Evolutionary conservation across 1,140 invertebrate species (phyloP), one percentile per base, ranked within the genome.

Genomic region (Aphis gossypii): DNA sequence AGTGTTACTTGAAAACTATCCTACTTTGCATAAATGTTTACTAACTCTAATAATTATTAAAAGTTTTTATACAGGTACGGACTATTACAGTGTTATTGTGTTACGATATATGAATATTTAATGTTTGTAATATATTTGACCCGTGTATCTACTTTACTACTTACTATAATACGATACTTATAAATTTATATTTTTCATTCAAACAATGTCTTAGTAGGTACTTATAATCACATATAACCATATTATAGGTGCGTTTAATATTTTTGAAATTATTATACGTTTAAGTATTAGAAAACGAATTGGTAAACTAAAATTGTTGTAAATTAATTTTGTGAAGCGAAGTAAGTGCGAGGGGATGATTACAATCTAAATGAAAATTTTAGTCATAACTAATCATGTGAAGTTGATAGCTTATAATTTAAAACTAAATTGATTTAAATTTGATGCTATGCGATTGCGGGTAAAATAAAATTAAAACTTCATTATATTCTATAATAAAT

Each of bases 391-490:
- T 86, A 30, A 89, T 89, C n/a, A 51, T 38, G 87, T 38, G 88
- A 41, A 89, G 35, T 56, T 21, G 35, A 56, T 89, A 51, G 88
- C 25, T 56, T 60, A 30, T 54, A 56, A 89, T 89, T 89, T 54
- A 38, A 89, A 89, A 56, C 35, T 23, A 7, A 89, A 89, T 89
- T 89, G 51, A 89, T 56, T 56, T 38, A 56, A 56, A 56, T n/a
- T 35, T 25, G 30, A 76, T n/a, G 51, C 51, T 25, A 5, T 9
- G 48, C 38, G 88, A 41, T 89, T 41, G 35, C 9, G 23, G 35
- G 14, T 41, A 89, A 89, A 89, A 54, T 89, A 41, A 89, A 89
- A 56, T 89, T 35, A 89, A 89, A 89, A 89, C 21, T 54, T 56
- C 51, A 56, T 56, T 35, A 41, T 25, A 89, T 38, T 89, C 51